Conservation (phyloP, 2,113 vertebrate genomes). For the Syngnathoides biaculeatus region DNA sequence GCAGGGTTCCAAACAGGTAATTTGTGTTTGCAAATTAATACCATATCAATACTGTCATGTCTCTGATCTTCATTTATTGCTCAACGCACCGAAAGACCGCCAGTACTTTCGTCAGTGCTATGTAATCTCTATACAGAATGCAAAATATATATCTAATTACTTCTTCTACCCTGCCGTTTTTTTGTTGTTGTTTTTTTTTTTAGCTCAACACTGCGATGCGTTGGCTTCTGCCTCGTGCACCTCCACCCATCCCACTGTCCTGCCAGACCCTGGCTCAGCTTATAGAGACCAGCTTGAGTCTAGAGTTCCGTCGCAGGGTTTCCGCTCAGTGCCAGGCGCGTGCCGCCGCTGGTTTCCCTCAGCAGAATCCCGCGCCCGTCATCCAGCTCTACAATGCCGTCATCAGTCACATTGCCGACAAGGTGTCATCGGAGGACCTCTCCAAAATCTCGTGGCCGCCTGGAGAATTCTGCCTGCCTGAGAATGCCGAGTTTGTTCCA, state of each 20-base stretch:
- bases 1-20: constrained; percentile 82
- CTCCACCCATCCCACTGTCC: constrained; percentile 68
- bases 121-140: no score
- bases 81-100: no score
- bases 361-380: constrained; percentile 76
- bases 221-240: constrained; percentile 81
- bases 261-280: constrained; percentile 83
- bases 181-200: no score
- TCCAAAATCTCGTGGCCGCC: constrained; percentile 86
- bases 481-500: constrained; percentile 76
- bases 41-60: no score
- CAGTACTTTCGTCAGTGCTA: no score
- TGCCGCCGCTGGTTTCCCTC: constrained; percentile 57
- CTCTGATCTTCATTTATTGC: no score
- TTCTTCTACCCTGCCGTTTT: background rate
- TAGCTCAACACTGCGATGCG: constrained; percentile 79
- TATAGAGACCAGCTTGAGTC: constrained; percentile 77
- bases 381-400: constrained; percentile 84
- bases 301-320: constrained; percentile 80
- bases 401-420: constrained; percentile 77
- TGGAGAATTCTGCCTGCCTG: constrained; percentile 76
- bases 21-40: background rate
- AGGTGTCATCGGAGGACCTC: constrained; percentile 77
- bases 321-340: constrained; percentile 77
- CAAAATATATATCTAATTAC: no score